Evolutionary conservation across 2,797 vertebrate species (phyloP).

Genomic region (Gymnocypris eckloni): DNA sequence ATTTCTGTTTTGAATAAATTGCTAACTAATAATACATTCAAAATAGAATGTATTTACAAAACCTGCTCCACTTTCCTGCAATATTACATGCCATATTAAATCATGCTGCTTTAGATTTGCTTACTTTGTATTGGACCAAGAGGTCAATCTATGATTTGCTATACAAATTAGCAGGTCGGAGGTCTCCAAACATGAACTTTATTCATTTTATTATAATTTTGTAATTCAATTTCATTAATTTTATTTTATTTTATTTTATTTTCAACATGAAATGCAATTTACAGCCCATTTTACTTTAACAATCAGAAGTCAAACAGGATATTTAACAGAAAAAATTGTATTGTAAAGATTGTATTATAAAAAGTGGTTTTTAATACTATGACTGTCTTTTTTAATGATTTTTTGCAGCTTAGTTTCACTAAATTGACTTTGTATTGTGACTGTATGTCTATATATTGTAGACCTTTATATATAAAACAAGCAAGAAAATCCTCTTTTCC

Average conservation of each 20-base stretch:
- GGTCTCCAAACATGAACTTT: too few relatives aligned
- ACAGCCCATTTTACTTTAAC: not conserved
- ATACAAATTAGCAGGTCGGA: not conserved
- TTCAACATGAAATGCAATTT: not conserved
- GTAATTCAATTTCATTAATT: too few relatives aligned
- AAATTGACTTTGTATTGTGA: not conserved
- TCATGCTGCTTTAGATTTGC: not conserved
- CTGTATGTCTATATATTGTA: not conserved
- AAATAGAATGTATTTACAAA: not conserved
- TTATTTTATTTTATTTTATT: not conserved
- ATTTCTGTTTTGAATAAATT: not conserved
- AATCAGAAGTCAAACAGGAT: not conserved
- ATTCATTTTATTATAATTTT: not conserved
- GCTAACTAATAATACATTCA: too few relatives aligned
- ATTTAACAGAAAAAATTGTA: not conserved
- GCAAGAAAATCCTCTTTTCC: not conserved
- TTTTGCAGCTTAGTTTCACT: slow-evolving; percentile 1
- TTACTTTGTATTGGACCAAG: not conserved
- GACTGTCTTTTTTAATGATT: not conserved
- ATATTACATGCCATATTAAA: not conserved
- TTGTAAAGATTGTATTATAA: not conserved
- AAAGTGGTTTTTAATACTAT: not conserved
- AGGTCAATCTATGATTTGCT: not conserved
- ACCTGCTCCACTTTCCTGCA: not conserved
- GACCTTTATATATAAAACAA: not conserved